Evolutionary conservation across 1,140 invertebrate species (phyloP).

Genomic region (Philopotamus ludificatus): DNA sequence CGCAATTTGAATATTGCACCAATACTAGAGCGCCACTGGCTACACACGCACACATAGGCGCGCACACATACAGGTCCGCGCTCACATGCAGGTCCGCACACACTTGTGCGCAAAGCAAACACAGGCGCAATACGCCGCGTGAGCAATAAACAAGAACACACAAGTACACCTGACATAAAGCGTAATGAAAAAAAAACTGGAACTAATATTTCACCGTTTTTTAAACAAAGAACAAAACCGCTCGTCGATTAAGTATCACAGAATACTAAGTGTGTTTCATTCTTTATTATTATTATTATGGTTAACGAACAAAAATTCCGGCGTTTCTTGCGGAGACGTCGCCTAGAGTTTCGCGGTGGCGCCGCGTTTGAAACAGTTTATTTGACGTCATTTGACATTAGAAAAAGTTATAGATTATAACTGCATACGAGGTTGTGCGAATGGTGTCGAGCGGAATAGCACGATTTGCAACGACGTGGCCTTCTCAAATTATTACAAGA

Average conservation of each 20-base stretch:
- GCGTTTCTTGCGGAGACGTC: too few relatives aligned
- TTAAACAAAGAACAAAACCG: not conserved
- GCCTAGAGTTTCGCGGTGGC: too few relatives aligned
- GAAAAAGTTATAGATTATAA: too few relatives aligned
- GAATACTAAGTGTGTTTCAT: not conserved
- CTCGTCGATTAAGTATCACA: not conserved
- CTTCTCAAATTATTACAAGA: too few relatives aligned
- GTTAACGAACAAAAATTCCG: too few relatives aligned
- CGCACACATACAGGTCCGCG: not conserved
- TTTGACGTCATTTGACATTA: too few relatives aligned
- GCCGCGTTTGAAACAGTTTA: too few relatives aligned
- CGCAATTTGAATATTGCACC: not conserved
- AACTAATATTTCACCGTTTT: slow-evolving; percentile 10
- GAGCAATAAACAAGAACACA: not conserved
- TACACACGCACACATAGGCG: not conserved
- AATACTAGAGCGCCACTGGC: not conserved
- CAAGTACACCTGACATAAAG: not conserved
- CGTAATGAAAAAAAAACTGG: slow-evolving; percentile 2
- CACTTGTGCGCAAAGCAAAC: not conserved
- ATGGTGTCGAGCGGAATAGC: too few relatives aligned
- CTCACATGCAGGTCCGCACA: not conserved
- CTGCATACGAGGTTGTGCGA: too few relatives aligned
- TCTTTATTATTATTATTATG: too few relatives aligned
- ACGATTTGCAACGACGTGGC: too few relatives aligned
- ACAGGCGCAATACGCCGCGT: too few relatives aligned